Percentiles rank a stretch among this genome's conserved stretches.
Evolutionary conservation across 2,113 vertebrate genomes (phyloP).

Genomic region (Elaphurus davidianus): DNA sequence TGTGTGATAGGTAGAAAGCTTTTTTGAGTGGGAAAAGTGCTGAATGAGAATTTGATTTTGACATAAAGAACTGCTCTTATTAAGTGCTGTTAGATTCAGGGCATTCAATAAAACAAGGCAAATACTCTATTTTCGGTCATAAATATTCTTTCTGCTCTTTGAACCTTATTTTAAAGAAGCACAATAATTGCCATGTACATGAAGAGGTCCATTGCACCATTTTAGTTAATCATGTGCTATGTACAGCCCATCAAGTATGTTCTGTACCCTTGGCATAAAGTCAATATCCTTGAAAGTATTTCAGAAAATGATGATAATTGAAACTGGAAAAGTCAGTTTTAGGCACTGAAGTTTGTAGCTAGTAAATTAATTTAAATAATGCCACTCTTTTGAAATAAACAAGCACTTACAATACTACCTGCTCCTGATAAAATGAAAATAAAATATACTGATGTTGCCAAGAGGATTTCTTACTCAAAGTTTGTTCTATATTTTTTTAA

Average conservation of each 20-base stretch:
- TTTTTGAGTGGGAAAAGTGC: not conserved
- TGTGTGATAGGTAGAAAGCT: not conserved
- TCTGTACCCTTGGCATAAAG: conserved; percentile 24
- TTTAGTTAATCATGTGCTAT: conserved; percentile 17
- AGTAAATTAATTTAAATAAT: conserved; percentile 42
- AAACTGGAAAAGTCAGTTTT: conserved; percentile 38
- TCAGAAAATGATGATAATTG: conserved; percentile 36
- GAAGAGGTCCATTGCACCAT: not conserved
- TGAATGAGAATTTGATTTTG: conserved; percentile 16
- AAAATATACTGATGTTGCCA: not conserved
- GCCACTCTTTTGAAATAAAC: conserved; percentile 7
- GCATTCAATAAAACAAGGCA: conserved; percentile 14
- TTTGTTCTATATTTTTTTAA: not conserved
- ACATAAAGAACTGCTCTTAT: not conserved
- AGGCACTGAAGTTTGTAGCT: not conserved
- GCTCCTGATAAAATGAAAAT: not conserved
- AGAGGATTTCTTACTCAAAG: conserved; percentile 3
- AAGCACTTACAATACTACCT: conserved; percentile 23
- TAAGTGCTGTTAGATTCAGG: not conserved
- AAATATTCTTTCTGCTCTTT: conserved; percentile 19
- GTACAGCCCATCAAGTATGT: conserved; percentile 19
- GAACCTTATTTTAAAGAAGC: conserved; percentile 31
- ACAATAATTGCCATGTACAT: not conserved
- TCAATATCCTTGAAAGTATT: conserved; percentile 52
- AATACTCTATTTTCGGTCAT: not conserved